Base-by-base conservation (phyloP, 1,140 invertebrate genomes). In the Ceratoteleas bidentatus region DNA sequence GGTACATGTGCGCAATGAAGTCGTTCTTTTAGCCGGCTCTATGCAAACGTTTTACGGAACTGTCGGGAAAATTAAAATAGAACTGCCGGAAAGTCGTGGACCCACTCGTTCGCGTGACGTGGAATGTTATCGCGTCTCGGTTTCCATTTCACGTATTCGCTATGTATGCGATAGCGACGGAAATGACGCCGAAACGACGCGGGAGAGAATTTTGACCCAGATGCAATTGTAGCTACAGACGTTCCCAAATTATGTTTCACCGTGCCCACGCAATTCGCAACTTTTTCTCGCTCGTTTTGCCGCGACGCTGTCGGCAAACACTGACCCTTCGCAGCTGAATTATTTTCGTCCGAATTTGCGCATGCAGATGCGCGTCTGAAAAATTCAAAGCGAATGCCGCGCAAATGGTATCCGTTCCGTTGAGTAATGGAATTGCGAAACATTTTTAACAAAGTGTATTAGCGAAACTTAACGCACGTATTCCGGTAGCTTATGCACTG, bases 171-270 rank as follows among this genome's bases (percentile, higher is more conserved):
- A 73, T 62, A 80, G 58, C 66, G 34, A 64, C 68, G 58, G 54
- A 68, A 78, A 65, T 66, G 70, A 87, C 86, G 85, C 56, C 78
- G 74, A 72, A 83, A 78, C 89, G 84, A 89, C 68, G 88, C 85
- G 88, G 89, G 88, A 89, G 89, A 88, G 85, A 78, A 86, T 87
- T 86, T 86, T 89, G 88, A 90, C 89, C 89, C 74, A 90, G 84
- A 89, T 89, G 78, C 84, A 81, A 82, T 75, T 80, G 64, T 69
- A 69, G 69, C 65, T 69, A 40, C 56, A 70, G 58, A 72, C 75
- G 62, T 58, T 43, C 73, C 45, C 56, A 13, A 73, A 73, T 73
- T 79, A 73, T 79, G 54, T 57, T 72, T 32, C 66, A 11, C 58
- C 33, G 66, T 40, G 11, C 38, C 13, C 24, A 60, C 24, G 61